phyloP scores from a whole-genome alignment of 2,113 vertebrate species.

The Brachypteracias leptosomus region DNA sequence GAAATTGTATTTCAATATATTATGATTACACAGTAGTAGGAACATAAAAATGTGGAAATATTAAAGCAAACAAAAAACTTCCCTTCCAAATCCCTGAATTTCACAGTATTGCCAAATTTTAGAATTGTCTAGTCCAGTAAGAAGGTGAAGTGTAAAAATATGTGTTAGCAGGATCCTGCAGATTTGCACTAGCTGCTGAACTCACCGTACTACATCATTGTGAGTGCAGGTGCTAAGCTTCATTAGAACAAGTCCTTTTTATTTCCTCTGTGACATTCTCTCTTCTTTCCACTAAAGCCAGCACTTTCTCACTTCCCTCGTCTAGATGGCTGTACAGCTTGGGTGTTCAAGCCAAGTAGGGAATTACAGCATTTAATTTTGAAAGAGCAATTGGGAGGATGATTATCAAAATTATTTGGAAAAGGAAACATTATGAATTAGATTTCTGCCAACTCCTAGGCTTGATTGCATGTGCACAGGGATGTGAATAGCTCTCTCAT shows the following conservation, averaged over 20 bases:
- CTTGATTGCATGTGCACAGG: neutral
- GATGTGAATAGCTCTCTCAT: neutral
- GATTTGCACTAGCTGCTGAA: neutral
- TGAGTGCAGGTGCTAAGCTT: neutral
- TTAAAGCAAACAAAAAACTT: neutral
- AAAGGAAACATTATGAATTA: neutral
- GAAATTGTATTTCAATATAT: neutral
- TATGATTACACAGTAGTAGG: neutral
- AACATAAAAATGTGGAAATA: neutral
- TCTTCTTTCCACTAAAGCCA: neutral
- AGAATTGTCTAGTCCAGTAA: neutral
- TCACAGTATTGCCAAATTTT: neutral
- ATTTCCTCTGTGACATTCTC: neutral
- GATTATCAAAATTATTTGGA: constrained; percentile 25
- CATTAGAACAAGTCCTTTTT: neutral
- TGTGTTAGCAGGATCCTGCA: neutral
- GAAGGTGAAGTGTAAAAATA: neutral
- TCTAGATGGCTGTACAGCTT: neutral
- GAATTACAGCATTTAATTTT: constrained; percentile 24
- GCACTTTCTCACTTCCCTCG: neutral
- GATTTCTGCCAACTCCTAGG: neutral
- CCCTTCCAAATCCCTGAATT: neutral
- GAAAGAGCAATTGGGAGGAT: neutral
- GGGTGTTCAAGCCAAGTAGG: neutral
- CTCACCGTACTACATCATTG: neutral